These are phyloP conservation scores for Macaria notata DNA, from an alignment of 2,888 invertebrate species.

Conservation along the genomic window DNA sequence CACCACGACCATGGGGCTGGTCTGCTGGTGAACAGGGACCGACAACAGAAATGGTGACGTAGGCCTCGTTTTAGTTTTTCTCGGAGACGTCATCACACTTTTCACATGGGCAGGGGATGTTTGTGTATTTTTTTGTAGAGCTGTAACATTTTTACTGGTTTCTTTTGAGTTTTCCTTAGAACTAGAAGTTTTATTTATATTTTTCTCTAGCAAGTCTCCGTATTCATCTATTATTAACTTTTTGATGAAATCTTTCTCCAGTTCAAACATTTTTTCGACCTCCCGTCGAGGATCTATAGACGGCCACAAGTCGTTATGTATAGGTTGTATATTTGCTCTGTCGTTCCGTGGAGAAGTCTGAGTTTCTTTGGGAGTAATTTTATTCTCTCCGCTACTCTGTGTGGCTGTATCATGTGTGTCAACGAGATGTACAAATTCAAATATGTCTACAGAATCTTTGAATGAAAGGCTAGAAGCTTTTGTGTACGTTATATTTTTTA, in stretches of 20 bases:
- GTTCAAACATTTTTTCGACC: conserved; percentile 63
- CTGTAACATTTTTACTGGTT: conserved; percentile 47
- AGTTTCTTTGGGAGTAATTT: conserved; percentile 69
- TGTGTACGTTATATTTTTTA: conserved; percentile 48
- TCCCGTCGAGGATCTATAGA: conserved; percentile 61
- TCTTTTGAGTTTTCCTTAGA: conserved; percentile 45
- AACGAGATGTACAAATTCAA: conserved; percentile 69
- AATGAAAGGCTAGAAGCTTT: conserved; percentile 63
- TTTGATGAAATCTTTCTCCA: conserved; percentile 74
- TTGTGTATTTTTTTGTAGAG: conserved; percentile 70
- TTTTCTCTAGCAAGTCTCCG: conserved; percentile 65
- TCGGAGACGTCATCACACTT: conserved; percentile 74
- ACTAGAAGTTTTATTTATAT: conserved; percentile 63
- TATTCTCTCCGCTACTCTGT: conserved; percentile 59
- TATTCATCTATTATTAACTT: conserved; percentile 71
- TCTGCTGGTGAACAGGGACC: conserved; percentile 58
- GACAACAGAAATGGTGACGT: conserved; percentile 64
- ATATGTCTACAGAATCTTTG: conserved; percentile 68
- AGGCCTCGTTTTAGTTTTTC: conserved; percentile 65
- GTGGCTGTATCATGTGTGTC: conserved; percentile 71
- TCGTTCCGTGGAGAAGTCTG: conserved; percentile 69
- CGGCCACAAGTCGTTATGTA: conserved; percentile 69
- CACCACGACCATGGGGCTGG: conserved; percentile 58
- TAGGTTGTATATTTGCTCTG: conserved; percentile 53
- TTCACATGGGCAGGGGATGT: conserved; percentile 73